Evolutionary conservation across 2,797 vertebrate genomes (phyloP).

Genomic region (Austrolebias charrua): DNA sequence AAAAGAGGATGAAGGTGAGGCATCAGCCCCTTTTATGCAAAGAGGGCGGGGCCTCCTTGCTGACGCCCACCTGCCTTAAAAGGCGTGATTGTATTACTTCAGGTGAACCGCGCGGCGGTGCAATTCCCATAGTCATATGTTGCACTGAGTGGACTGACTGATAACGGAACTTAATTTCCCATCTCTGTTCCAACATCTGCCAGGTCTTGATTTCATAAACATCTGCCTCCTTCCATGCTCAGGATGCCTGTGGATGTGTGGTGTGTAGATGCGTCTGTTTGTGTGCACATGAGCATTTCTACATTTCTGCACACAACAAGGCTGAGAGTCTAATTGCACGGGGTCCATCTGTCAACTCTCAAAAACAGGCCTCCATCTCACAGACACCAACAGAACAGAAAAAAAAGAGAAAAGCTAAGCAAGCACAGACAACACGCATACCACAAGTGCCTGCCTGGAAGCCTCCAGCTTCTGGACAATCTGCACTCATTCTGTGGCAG

Average conservation of each 20-base stretch:
- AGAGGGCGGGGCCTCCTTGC: no score
- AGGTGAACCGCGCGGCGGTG: no score
- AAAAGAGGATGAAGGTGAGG: no score
- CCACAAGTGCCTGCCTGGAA: constrained; percentile 57
- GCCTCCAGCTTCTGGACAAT: constrained; percentile 63
- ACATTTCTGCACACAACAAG: constrained; percentile 44
- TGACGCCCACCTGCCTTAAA: no score
- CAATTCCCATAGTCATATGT: no score
- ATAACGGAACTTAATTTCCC: neutral
- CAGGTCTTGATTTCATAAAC: constrained; percentile 64
- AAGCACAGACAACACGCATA: constrained; percentile 22
- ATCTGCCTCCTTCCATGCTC: constrained; percentile 59
- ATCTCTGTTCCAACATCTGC: constrained; percentile 54
- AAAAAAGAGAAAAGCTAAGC: constrained; percentile 40
- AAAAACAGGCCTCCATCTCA: constrained; percentile 59
- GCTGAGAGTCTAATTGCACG: constrained; percentile 66
- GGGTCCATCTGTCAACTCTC: constrained; percentile 73
- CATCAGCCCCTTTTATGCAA: no score
- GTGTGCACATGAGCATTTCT: constrained; percentile 36
- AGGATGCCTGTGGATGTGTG: constrained; percentile 19
- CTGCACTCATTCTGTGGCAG: constrained; percentile 59
- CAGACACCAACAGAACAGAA: constrained; percentile 49
- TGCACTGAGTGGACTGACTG: no score
- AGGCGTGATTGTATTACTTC: no score
- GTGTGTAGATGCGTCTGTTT: constrained; percentile 26